These are phyloP conservation scores for Corvus cornix DNA, from an alignment of 2,113 vertebrate genomes.

Conservation along the genomic window DNA sequence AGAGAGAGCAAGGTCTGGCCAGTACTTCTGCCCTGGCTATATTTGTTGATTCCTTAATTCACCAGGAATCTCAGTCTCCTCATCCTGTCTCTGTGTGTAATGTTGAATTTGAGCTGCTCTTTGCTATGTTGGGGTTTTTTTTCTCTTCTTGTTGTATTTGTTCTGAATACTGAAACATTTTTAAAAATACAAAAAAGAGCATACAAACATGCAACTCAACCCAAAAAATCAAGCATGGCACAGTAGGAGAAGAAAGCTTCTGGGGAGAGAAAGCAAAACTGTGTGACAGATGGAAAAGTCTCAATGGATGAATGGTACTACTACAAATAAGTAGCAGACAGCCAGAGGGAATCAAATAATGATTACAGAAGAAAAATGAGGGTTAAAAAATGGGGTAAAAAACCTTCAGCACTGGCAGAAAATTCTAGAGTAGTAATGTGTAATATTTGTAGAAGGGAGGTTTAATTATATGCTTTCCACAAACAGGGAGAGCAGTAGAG, in stretches of 20 bases:
- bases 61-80: neutral
- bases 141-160: neutral
- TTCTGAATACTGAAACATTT: neutral
- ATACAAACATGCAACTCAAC: constrained; percentile 62
- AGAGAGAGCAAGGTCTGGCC: neutral
- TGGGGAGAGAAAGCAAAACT: constrained; percentile 80
- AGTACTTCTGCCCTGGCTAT: neutral
- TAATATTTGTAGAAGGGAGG: neutral
- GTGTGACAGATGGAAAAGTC: constrained; percentile 90
- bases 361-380: constrained; percentile 83
- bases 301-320: constrained; percentile 88
- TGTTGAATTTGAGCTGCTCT: neutral
- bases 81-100: neutral
- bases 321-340: constrained; percentile 81
- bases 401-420: constrained; percentile 53
- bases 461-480: neutral
- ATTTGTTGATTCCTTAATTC: neutral
- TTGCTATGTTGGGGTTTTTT: neutral
- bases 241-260: constrained; percentile 79
- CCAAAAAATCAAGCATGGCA: constrained; percentile 75
- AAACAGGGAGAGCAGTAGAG: constrained; percentile 32
- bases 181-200: constrained; percentile 46
- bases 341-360: constrained; percentile 84
- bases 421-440: constrained; percentile 53
- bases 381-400: constrained; percentile 68